A percentile compares a stretch with the other conserved stretches of the same genome.
These are phyloP conservation scores for Physocephala rufipes DNA, from an alignment of 2,888 invertebrate species.

Conservation along the genomic window DNA sequence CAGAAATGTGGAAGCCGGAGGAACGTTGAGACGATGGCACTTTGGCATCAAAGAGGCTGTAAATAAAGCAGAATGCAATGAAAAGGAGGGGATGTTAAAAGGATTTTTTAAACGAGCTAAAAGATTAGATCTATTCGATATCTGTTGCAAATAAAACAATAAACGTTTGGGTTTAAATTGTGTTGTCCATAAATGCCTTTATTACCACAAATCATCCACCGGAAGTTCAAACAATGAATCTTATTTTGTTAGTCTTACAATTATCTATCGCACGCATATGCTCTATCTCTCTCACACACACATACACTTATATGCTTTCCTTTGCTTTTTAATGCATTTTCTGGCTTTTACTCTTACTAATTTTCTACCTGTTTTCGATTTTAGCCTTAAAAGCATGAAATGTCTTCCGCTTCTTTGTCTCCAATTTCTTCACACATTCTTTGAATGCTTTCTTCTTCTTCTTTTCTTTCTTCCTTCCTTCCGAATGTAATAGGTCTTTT, in stretches of 20 bases:
- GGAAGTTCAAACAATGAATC: slow-evolving; percentile 22
- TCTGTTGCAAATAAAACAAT: background rate
- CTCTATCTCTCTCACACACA: too few species aligned
- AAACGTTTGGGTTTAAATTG: background rate
- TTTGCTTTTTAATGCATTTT: background rate
- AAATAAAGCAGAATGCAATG: slow-evolving; percentile 55
- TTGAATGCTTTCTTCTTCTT: slow-evolving; percentile 14
- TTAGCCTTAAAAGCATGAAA: slow-evolving; percentile 17
- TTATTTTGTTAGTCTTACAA: slow-evolving; percentile 10
- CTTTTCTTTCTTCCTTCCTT: slow-evolving; percentile 15
- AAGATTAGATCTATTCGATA: background rate
- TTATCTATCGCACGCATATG: background rate
- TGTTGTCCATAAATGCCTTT: background rate
- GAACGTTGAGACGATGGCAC: slow-evolving; percentile 73
- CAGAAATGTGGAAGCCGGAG: slow-evolving; percentile 90
- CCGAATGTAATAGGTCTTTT: background rate
- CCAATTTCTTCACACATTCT: slow-evolving; percentile 15
- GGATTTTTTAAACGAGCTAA: background rate
- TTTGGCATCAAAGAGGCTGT: slow-evolving; percentile 77
- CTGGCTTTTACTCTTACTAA: background rate
- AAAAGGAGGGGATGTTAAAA: slow-evolving; percentile 28
- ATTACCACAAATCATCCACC: slow-evolving; percentile 13
- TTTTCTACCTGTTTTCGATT: slow-evolving; percentile 31
- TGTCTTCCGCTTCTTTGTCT: slow-evolving; percentile 20
- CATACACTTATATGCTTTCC: too few species aligned